Base-by-base conservation (phyloP, 2,888 invertebrate species). In the Andrena trimmerana region DNA sequence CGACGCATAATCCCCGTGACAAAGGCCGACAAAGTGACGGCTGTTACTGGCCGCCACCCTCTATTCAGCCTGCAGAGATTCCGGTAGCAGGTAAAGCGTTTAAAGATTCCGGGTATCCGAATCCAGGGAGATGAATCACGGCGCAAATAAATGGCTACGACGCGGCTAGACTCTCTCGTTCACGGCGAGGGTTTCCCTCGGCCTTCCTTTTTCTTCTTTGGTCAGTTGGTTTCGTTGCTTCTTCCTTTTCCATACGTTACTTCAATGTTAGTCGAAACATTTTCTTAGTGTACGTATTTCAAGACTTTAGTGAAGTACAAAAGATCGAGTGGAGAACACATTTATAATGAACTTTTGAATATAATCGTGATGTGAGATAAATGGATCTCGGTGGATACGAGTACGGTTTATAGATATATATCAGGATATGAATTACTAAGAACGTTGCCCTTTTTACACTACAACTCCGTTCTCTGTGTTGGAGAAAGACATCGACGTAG, bases 21-120 rank as follows among this genome's bases (percentile, higher is more conserved):
- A 86, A 90, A 91, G 89, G 90, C 91, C 90, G 91, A 90, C 91
- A 91, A 91, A 91, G 91, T 88, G 88, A 88, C 87, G 89, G 86
- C 89, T 86, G 87, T 91, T 90, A 88, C 88, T 84, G 88, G 86
- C 87, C 84, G 83, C 86, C 83, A 86, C 86, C 85, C 84, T 85
- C 87, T 83, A 87, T 86, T 86, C 87, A 79, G 80, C 79, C 87
- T 81, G 76, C 83, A 71, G 82, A 85, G 86, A 90, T 90, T 91
- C 90, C 90, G 90, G 90, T 91, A 91, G 90, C 90, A 86, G 88
- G 84, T 87, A 88, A 89, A 89, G 82, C 89, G 81, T 87, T 83
- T 76, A 72, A 87, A 84, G 83, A 86, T 88, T 80, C 65, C 88
- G 72, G 63, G 67, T 52, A 52, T 79, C 71, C 79, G 71, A 79